Percentiles rank a stretch among this genome's conserved stretches.
Conservation (phyloP, 2,888 invertebrate genomes). For the Lasioglossum pauxillum region DNA sequence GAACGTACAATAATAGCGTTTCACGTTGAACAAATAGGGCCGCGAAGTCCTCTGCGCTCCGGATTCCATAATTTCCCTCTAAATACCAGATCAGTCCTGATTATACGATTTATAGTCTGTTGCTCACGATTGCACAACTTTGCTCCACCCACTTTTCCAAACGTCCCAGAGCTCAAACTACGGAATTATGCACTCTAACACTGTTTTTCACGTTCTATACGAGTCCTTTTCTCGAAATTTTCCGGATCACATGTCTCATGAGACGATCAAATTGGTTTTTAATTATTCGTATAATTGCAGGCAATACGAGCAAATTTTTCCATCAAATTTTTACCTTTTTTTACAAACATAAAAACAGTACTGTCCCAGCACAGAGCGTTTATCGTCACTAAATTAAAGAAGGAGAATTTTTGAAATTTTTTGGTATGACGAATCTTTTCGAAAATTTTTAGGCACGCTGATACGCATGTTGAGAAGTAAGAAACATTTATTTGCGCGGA, state of each 20-base stretch:
- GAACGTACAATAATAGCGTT: constrained; percentile 6
- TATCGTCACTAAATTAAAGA: neutral
- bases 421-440: neutral
- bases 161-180: neutral
- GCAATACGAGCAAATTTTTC: too few relatives aligned
- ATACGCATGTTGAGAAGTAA: neutral
- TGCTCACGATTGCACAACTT: neutral
- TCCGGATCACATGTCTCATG: too few relatives aligned
- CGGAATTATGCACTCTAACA: neutral
- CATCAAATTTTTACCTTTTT: too few relatives aligned
- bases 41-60: neutral
- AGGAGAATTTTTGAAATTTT: neutral
- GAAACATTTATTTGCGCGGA: neutral
- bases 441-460: neutral
- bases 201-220: neutral
- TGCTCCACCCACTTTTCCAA: neutral
- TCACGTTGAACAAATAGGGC: constrained; percentile 14
- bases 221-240: neutral
- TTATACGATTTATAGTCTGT: neutral
- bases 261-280: too few relatives aligned
- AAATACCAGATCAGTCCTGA: constrained; percentile 1
- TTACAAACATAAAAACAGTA: neutral
- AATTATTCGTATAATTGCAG: too few relatives aligned
- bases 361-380: neutral
- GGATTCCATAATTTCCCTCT: constrained; percentile 14